Base-by-base conservation (phyloP, 2,888 invertebrate genomes). In the Belgica antarctica region DNA sequence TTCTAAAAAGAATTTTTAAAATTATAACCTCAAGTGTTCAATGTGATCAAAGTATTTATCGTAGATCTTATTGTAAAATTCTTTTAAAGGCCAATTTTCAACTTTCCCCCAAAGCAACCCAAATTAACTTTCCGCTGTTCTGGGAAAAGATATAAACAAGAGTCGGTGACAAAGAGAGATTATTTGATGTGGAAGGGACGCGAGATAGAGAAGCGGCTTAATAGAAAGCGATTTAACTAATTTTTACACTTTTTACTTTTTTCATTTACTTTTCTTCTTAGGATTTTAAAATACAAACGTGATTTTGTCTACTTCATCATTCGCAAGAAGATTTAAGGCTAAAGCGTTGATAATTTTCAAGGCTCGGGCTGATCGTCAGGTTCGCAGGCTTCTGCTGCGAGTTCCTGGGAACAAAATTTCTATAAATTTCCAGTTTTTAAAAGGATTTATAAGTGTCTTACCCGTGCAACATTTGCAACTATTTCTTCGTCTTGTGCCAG, bases 401-500 rank as follows among this genome's bases (percentile, higher is more conserved):
- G 19, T 19, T 52, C 52, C 52, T 52, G 22, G 3, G 52, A 17
- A 12, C 5, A 31, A 52, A 22, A 52, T 46, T 46, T 10, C 4
- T 46, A 10, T 41, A 41, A 41, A 41, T 12, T 34, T 34, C 12
- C 34, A 34, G 46, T 31, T 31, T 31, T 5, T 31, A 31, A 31
- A 5, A 8, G 34, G 12, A 5, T 31, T 8, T 31, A 31, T 12
- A 31, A 31, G 34, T 8, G 12, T 31, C 52, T 57, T 68, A 68
- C 70, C 17, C 27, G 34, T 10, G 59, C 70, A 25, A 41, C 70
- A 59, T 59, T 46, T 24, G 15, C 61, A 59, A 70, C 61, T n/a
- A 70, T 70, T 12, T 61, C 61, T 7, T 41, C 25, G 4, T 79
- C 80, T 76, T 84, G 83, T 77, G 85, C 81, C 73, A 85, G 85